These are phyloP conservation scores for Sorex araneus DNA, from an alignment of 2,113 vertebrate genomes.

Conservation along the genomic window DNA sequence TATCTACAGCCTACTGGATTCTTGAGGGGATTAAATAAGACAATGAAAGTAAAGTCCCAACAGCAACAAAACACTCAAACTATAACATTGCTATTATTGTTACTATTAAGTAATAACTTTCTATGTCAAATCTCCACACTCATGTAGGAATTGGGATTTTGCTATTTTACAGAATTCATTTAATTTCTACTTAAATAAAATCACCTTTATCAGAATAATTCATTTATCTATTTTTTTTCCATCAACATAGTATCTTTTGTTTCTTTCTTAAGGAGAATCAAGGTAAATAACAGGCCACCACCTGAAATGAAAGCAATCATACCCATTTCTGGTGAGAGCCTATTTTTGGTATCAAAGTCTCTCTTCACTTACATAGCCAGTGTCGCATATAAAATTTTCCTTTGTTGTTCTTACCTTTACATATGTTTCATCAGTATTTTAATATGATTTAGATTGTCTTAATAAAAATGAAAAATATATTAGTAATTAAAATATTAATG, in stretches of 20 bases:
- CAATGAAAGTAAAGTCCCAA: slow-evolving; percentile 45
- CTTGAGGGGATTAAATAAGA: slow-evolving; percentile 40
- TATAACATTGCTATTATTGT: background rate
- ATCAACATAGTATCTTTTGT: background rate
- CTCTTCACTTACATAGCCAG: background rate
- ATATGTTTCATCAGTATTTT: slow-evolving; percentile 35
- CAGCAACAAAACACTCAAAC: slow-evolving; percentile 4
- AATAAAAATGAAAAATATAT: slow-evolving; percentile 45
- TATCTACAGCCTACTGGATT: background rate
- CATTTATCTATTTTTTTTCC: background rate
- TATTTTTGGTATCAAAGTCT: background rate
- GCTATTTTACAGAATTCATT: slow-evolving; percentile 58
- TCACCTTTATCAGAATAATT: slow-evolving; percentile 39
- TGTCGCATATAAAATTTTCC: background rate
- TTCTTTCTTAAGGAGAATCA: slow-evolving; percentile 28
- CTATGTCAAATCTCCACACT: slow-evolving; percentile 30
- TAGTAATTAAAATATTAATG: slow-evolving; percentile 52
- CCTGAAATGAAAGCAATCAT: slow-evolving; percentile 9
- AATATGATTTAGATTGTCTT: slow-evolving; percentile 29
- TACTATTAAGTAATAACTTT: slow-evolving; percentile 47
- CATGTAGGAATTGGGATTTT: slow-evolving; percentile 19
- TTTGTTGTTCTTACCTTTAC: background rate
- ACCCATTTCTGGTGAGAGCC: background rate
- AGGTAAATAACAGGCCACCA: slow-evolving; percentile 27
- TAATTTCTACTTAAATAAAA: slow-evolving; percentile 53